These are phyloP conservation scores for Caranx ignobilis DNA, from an alignment of 2,113 vertebrate species.

Conservation along the genomic window DNA sequence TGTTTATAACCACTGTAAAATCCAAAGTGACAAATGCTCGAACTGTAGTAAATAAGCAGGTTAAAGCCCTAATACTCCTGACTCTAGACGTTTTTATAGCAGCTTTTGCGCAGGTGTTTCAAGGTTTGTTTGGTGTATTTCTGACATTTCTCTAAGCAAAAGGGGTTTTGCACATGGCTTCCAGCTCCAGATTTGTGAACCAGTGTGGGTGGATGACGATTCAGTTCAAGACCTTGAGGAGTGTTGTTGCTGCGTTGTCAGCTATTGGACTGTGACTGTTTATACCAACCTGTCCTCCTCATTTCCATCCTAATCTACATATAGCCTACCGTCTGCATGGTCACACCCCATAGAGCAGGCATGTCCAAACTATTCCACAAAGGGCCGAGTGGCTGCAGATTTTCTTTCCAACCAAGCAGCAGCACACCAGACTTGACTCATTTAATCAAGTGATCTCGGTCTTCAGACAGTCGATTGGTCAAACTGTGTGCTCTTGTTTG, in stretches of 20 bases:
- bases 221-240: not conserved
- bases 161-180: not conserved
- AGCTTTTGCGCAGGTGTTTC: slow-evolving; percentile 21
- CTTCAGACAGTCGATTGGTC: no score
- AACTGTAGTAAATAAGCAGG: not conserved
- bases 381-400: no score
- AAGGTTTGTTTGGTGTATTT: slow-evolving; percentile 25
- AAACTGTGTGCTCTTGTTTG: no score
- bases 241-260: slow-evolving; percentile 17
- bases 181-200: slow-evolving; percentile 15
- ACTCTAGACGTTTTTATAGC: not conserved
- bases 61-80: not conserved
- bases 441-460: no score
- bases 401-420: no score
- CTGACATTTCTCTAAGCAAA: slow-evolving; percentile 10
- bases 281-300: not conserved
- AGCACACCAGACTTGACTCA: no score
- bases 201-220: slow-evolving; percentile 25
- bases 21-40: not conserved
- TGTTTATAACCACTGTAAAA: not conserved
- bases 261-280: slow-evolving; percentile 2
- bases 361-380: no score
- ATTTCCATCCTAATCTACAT: slow-evolving; percentile 10
- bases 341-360: not conserved
- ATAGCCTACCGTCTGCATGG: not conserved